Evolutionary conservation across 1,140 invertebrate species (phyloP), one percentile per base, ranked within the genome.

Genomic region (Tetragonula clypearis): DNA sequence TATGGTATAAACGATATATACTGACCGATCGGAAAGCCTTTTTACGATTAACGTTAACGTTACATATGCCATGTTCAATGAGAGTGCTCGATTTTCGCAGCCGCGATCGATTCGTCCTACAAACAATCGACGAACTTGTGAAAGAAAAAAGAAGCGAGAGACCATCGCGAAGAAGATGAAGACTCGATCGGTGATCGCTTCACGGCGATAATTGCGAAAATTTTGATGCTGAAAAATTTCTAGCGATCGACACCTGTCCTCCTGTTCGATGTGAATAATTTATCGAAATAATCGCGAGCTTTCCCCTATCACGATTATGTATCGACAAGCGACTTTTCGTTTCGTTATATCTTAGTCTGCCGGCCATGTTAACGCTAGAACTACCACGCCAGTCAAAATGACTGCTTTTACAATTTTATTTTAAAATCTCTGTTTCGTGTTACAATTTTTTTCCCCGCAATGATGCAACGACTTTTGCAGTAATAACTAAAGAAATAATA

Each of bases 21-120:
- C 84, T 58, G 88, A 88, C 88, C 88, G 88, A 88, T 89, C 62
- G 87, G 87, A 76, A 83, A 83, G 62, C 79, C 88, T 83, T 89
- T 88, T 88, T 1, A 83, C 87, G 87, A 89, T 66, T 79, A 23
- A 75, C 82, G 58, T 60, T n/a, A 41, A 30, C 21, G 60, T 23
- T 15, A 66, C 60, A 23, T 56, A 41, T 30, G 21, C 19, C 19
- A 8, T 19, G 66, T 3, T 41, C 41, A 3, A 41, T 30, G 30
- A 30, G 21, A 26, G 68, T 30, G 23, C 60, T 56, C 66, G 6
- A 55, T 81, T 81, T 81, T 78, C 66, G 26, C 17, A 26, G 35
- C 55, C 69, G 15, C 41, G 65, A 69, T 68, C 78, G 77, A 68
- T 30, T 30, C 30, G 30, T 30, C 30, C 30, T 30, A 30, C 30